Evolutionary conservation across 2,888 invertebrate species (phyloP).

Genomic region (Cylindroiulus punctatus): DNA sequence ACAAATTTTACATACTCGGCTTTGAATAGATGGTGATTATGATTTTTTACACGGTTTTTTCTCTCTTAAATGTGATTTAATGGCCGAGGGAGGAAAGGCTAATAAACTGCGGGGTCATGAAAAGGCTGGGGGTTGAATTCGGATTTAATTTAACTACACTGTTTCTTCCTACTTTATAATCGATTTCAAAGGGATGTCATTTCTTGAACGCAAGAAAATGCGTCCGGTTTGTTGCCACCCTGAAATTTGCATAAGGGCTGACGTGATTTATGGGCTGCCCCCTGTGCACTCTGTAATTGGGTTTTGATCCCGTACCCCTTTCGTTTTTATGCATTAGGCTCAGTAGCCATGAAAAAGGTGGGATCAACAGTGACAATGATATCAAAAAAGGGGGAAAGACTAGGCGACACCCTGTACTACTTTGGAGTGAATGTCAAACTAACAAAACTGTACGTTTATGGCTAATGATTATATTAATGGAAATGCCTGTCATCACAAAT

Average conservation of each 20-base stretch:
- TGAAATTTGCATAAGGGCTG: not conserved
- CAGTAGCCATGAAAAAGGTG: not conserved
- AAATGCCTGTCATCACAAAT: too few species aligned
- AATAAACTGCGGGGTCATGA: conserved; percentile 52
- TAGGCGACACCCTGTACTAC: not conserved
- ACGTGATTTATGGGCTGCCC: conserved; percentile 33
- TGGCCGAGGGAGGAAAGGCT: conserved; percentile 49
- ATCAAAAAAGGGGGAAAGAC: not conserved
- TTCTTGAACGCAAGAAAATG: not conserved
- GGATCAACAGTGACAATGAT: not conserved
- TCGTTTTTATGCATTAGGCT: conserved; percentile 23
- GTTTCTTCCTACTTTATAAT: conserved; percentile 47
- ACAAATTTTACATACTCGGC: not conserved
- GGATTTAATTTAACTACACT: conserved; percentile 48
- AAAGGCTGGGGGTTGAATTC: conserved; percentile 38
- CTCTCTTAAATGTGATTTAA: conserved; percentile 47
- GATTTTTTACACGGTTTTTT: not conserved
- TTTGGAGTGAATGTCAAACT: too few species aligned
- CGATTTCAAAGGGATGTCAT: conserved; percentile 39
- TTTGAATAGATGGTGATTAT: conserved; percentile 27
- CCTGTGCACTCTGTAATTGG: conserved; percentile 34
- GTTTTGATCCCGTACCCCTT: conserved; percentile 34
- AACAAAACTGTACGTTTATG: too few species aligned
- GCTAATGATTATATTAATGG: too few species aligned
- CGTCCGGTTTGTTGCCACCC: conserved; percentile 34